Conservation (phyloP, 2,888 invertebrate genomes). For the Eristalis pertinax region DNA sequence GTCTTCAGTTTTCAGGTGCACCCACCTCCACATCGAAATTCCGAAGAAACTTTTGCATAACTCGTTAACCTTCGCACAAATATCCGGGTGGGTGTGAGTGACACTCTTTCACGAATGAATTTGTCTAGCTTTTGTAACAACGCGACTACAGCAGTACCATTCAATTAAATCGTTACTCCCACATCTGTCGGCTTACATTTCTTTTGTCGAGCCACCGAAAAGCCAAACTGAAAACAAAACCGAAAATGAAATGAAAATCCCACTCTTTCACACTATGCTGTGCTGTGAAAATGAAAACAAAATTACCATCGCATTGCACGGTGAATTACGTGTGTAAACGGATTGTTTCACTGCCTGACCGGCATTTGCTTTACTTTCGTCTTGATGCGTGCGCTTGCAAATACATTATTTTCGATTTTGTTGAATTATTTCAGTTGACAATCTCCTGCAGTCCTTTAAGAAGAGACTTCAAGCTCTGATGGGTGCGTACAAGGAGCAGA, state of each 20-base stretch:
- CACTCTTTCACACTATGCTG: neutral
- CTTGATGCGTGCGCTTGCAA: neutral
- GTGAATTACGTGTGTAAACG: constrained; percentile 28
- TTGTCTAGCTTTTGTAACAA: neutral
- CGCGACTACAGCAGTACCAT: neutral
- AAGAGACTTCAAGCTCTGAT: constrained; percentile 76
- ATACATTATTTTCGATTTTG: neutral
- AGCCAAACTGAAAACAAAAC: neutral
- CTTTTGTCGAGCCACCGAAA: constrained; percentile 1
- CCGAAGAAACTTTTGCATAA: neutral
- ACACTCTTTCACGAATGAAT: neutral
- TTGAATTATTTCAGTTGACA: constrained; percentile 74
- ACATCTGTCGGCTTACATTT: constrained; percentile 24
- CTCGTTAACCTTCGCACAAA: neutral
- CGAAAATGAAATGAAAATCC: neutral
- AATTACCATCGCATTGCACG: constrained; percentile 23
- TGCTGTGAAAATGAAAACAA: constrained; percentile 9
- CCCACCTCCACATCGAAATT: neutral
- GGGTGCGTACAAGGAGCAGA: constrained; percentile 74
- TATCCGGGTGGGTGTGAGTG: neutral
- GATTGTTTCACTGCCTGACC: neutral
- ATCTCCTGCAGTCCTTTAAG: constrained; percentile 75
- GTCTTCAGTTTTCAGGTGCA: neutral
- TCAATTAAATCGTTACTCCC: neutral
- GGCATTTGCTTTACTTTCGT: neutral